Percentiles rank a stretch among this genome's conserved stretches.
Evolutionary conservation across 2,113 vertebrate genomes (phyloP).

Genomic region (Neofelis nebulosa): DNA sequence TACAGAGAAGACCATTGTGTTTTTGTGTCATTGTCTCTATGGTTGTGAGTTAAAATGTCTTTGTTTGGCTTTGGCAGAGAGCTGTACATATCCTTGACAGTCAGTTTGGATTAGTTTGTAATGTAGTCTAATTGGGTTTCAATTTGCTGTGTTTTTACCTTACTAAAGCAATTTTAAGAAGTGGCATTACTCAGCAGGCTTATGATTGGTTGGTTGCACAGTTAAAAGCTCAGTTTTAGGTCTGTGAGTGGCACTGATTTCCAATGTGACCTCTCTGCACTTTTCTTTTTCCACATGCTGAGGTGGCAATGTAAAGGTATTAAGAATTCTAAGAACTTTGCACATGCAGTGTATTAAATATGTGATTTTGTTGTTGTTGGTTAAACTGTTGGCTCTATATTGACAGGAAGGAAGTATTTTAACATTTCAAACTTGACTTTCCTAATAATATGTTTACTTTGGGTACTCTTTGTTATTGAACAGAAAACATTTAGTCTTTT

Average conservation of each 20-base stretch:
- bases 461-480: neutral
- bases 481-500: neutral
- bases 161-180: neutral
- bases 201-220: neutral
- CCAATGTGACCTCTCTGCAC: neutral
- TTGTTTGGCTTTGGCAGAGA: slow-evolving; percentile 21
- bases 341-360: neutral
- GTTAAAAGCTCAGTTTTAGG: neutral
- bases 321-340: neutral
- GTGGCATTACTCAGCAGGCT: neutral
- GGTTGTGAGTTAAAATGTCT: neutral
- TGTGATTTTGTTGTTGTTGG: neutral
- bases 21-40: neutral
- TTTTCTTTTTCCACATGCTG: neutral
- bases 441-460: neutral
- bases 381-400: neutral
- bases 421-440: slow-evolving; percentile 8
- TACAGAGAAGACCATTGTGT: neutral
- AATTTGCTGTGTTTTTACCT: neutral
- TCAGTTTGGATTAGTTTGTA: neutral
- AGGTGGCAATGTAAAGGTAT: neutral
- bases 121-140: neutral
- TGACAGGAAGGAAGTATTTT: slow-evolving; percentile 4
- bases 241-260: neutral
- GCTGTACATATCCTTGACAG: neutral